Percentiles rank a stretch among this genome's conserved stretches.
Conservation (phyloP, 1,140 invertebrate genomes). For the Maniola jurtina region DNA sequence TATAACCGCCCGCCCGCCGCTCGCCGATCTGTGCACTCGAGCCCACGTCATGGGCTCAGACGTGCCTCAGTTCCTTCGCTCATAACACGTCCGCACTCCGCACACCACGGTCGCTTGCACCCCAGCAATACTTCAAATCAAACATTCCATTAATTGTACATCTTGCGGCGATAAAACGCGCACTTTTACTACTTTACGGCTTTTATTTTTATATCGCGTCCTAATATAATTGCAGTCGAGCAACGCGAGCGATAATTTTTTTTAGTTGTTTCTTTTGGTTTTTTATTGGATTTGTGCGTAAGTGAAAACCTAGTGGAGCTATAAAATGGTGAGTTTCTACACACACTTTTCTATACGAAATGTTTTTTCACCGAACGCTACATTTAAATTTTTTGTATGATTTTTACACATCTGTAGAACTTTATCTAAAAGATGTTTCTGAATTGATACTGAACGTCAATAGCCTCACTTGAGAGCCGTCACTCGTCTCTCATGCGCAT, state of each 20-base stretch:
- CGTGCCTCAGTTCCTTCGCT: conserved; percentile 30
- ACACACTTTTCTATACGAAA: neutral
- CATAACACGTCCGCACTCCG: conserved; percentile 49
- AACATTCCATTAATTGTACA: conserved; percentile 69
- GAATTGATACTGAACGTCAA: conserved; percentile 31
- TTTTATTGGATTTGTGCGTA: conserved; percentile 65
- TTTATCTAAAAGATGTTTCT: neutral
- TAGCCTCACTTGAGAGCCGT: conserved; percentile 35
- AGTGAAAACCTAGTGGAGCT: conserved; percentile 51
- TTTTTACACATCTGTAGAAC: too few relatives aligned
- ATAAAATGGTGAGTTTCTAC: conserved; percentile 39
- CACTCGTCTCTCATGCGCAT: conserved; percentile 57
- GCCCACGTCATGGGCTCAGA: conserved; percentile 28
- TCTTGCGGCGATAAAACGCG: conserved; percentile 62
- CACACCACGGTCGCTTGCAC: conserved; percentile 42
- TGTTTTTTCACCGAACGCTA: neutral
- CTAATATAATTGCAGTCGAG: conserved; percentile 72
- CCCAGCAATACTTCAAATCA: conserved; percentile 49
- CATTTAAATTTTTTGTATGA: neutral
- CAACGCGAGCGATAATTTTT: conserved; percentile 56
- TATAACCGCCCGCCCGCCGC: conserved; percentile 63
- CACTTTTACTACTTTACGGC: conserved; percentile 58
- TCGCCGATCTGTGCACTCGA: conserved; percentile 27
- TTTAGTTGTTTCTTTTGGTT: conserved; percentile 47
- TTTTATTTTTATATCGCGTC: conserved; percentile 70